These are phyloP conservation scores for Candidula unifasciata DNA, from an alignment of 2,888 invertebrate genomes.

Conservation along the genomic window DNA sequence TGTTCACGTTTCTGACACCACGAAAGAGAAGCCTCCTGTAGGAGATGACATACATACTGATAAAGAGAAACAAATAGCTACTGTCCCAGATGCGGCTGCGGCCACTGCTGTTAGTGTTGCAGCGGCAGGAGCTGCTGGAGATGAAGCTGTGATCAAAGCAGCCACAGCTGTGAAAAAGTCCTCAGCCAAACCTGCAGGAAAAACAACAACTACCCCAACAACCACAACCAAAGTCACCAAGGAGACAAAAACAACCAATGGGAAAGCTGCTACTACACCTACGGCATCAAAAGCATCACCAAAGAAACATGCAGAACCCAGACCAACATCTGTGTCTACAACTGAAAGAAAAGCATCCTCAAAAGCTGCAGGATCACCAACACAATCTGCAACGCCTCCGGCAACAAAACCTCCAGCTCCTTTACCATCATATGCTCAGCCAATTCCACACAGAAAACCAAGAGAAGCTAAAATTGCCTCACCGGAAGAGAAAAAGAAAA, in stretches of 20 bases:
- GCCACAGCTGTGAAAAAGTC: conserved; percentile 6
- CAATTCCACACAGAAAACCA: conserved; percentile 40
- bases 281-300: conserved; percentile 2
- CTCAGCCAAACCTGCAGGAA: conserved; percentile 2
- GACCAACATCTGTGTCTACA: conserved; percentile 26
- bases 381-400: conserved; percentile 24
- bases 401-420: conserved; percentile 21
- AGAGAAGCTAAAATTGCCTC: conserved; percentile 12
- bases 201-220: conserved; percentile 20
- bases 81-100: conserved; percentile 17
- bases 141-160: neutral
- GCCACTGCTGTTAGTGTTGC: conserved; percentile 19
- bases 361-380: conserved; percentile 25
- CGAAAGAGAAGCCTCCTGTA: conserved; percentile 1
- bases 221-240: conserved; percentile 25
- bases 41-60: neutral
- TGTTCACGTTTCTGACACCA: neutral
- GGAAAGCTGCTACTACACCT: neutral
- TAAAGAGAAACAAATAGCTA: neutral
- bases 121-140: neutral
- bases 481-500: conserved; percentile 38
- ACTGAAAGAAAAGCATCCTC: conserved; percentile 24
- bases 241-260: neutral
- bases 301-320: conserved; percentile 37
- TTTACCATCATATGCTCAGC: conserved; percentile 39